Percentiles rank a stretch among this genome's conserved stretches.
These are phyloP conservation scores for human DNA, from an alignment of 2,113 vertebrate genomes.

Conservation along the genomic window GRCh38 chr16:52866001-52866500, in stretches of 20 bases:
- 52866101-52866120: neutral
- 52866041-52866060: neutral
- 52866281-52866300: neutral
- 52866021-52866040: neutral
- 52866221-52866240: neutral
- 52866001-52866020: neutral
- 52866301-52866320: neutral
- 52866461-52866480: neutral
- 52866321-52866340: neutral
- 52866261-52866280: neutral
- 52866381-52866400: neutral
- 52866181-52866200: neutral
- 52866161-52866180: neutral
- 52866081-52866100: neutral
- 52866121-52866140: neutral
- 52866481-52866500: neutral
- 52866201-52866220: neutral
- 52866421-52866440: neutral
- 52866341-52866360: neutral
- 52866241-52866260: neutral
- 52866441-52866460: neutral
- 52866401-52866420: neutral
- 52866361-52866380: neutral
- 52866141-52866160: neutral
- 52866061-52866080: slow-evolving; percentile 3